phyloP scores from a whole-genome alignment of 2,888 invertebrate genomes.

The Phengaris arion region DNA sequence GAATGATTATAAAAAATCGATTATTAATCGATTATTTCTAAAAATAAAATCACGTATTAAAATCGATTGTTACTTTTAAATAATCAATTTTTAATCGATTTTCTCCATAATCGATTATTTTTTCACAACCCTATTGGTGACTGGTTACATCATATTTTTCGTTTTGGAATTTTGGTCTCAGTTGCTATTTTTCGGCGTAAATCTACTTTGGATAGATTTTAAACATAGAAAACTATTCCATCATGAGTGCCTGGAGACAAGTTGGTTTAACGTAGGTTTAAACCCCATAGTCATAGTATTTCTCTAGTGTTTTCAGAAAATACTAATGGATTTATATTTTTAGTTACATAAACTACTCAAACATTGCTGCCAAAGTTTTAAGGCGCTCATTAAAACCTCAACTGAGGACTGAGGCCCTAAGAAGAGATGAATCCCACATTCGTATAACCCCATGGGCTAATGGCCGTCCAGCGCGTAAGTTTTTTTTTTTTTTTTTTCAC shows the following conservation, averaged over 20 bases:
- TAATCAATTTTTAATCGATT: too few relatives aligned
- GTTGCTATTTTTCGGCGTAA: conserved; percentile 32
- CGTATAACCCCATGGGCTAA: conserved; percentile 93
- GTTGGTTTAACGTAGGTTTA: conserved; percentile 88
- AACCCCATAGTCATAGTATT: neutral
- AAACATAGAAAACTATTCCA: conserved; percentile 36
- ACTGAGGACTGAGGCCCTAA: conserved; percentile 84
- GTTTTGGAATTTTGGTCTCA: conserved; percentile 42
- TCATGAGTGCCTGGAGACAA: conserved; percentile 91
- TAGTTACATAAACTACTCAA: conserved; percentile 98
- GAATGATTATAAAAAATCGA: too few relatives aligned
- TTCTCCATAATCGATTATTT: too few relatives aligned
- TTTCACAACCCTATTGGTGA: too few relatives aligned
- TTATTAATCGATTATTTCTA: too few relatives aligned
- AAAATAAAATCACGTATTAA: too few relatives aligned
- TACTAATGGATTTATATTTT: conserved; percentile 39
- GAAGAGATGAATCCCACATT: conserved; percentile 86
- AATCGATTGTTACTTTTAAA: too few relatives aligned
- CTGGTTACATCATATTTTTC: conserved; percentile 51
- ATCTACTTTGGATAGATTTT: conserved; percentile 39
- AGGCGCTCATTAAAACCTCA: conserved; percentile 90
- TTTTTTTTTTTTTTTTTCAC: conserved; percentile 24
- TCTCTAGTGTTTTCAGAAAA: neutral
- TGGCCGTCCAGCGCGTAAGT: conserved; percentile 92
- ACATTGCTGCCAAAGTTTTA: conserved; percentile 92